Conservation (phyloP, 2,113 vertebrate species). For the Hemiprocne comata region DNA sequence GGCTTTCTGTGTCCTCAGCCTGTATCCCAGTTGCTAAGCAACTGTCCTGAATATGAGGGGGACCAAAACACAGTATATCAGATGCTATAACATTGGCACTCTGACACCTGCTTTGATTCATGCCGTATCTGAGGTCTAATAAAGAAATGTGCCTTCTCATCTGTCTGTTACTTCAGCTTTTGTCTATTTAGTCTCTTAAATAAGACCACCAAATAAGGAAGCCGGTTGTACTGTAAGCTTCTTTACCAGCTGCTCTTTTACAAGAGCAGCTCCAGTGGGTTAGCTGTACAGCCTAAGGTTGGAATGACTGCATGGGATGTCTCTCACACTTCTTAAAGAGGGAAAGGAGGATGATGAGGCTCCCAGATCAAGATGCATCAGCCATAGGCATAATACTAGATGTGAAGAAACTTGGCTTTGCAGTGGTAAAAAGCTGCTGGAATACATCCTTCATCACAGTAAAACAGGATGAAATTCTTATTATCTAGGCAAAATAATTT, state of each 20-base stretch:
- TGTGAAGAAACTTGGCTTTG: neutral
- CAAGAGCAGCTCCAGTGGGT: neutral
- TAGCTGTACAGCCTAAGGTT: accelerated
- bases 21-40: slow-evolving; percentile 54
- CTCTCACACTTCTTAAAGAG: neutral
- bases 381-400: neutral
- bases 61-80: slow-evolving; percentile 37
- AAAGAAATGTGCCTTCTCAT: neutral
- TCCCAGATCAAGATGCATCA: neutral
- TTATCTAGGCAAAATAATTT: neutral
- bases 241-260: neutral
- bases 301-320: neutral
- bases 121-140: neutral
- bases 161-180: neutral
- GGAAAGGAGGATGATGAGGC: neutral
- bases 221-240: neutral
- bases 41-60: slow-evolving; percentile 45
- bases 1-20: slow-evolving; percentile 24
- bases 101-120: slow-evolving; percentile 46
- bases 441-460: neutral
- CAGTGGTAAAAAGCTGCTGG: neutral
- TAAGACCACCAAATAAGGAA: neutral
- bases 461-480: neutral
- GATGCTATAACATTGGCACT: neutral
- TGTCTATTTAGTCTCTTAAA: neutral